A percentile compares a stretch with the other conserved stretches of the same genome.
These are phyloP conservation scores for Pavo muticus DNA, from an alignment of 2,113 vertebrate genomes.

Conservation along the genomic window DNA sequence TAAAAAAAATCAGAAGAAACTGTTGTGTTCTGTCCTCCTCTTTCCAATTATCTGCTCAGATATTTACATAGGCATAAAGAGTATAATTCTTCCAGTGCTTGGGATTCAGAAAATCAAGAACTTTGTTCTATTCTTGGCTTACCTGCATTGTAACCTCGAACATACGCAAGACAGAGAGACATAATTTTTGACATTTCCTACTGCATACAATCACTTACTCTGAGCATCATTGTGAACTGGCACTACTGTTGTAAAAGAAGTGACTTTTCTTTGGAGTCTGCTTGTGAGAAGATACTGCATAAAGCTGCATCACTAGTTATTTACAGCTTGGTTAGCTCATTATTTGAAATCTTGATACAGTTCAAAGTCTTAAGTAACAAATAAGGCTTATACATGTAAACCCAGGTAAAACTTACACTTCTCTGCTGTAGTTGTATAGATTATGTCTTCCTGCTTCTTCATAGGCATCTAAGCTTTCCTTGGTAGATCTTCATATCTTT, in stretches of 20 bases:
- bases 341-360: neutral
- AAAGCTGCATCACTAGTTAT: neutral
- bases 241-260: neutral
- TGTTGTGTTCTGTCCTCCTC: neutral
- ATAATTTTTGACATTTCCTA: neutral
- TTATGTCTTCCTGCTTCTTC: neutral
- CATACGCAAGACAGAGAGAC: neutral
- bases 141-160: neutral
- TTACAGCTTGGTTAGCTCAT: neutral
- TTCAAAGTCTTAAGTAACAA: neutral
- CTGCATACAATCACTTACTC: neutral
- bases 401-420: neutral
- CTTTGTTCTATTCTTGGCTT: neutral
- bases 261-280: neutral
- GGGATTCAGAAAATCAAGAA: neutral
- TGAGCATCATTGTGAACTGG: neutral
- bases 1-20: neutral
- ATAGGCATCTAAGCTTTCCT: neutral
- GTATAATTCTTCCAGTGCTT: neutral
- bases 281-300: neutral
- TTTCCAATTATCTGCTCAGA: neutral
- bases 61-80: neutral
- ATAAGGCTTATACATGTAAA: neutral
- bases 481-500: neutral
- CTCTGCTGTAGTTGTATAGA: neutral